phyloP scores from a whole-genome alignment of 2,113 vertebrate genomes.

The Charadrius vociferus region DNA sequence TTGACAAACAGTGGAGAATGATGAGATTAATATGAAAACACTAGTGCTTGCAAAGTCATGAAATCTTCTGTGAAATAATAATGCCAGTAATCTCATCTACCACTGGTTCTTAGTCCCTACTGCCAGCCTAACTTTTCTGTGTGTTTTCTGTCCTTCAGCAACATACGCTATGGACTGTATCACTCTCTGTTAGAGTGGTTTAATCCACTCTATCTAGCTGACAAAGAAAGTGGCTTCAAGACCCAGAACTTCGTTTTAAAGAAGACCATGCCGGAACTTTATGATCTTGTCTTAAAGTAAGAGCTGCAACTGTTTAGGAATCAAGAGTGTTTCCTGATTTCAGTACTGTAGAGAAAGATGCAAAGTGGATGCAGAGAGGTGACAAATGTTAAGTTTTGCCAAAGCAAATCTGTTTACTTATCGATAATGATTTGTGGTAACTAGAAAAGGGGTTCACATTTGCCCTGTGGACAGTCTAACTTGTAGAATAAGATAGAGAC shows the following conservation, averaged over 20 bases:
- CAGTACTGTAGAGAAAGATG: not conserved
- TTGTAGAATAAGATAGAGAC: not conserved
- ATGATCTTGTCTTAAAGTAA: slow-evolving; percentile 90
- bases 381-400: not conserved
- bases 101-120: not conserved
- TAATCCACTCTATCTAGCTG: slow-evolving; percentile 88
- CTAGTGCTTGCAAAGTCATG: not conserved
- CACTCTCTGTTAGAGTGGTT: slow-evolving; percentile 95
- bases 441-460: not conserved
- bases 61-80: not conserved
- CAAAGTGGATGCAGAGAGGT: not conserved
- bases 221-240: slow-evolving; percentile 87
- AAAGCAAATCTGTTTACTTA: not conserved
- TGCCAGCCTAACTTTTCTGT: not conserved
- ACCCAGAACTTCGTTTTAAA: slow-evolving; percentile 84
- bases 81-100: not conserved
- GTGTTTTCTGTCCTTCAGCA: slow-evolving; percentile 74
- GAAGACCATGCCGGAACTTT: slow-evolving; percentile 90
- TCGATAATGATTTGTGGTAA: not conserved
- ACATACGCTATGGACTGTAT: slow-evolving; percentile 89
- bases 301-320: not conserved
- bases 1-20: not conserved
- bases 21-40: not conserved
- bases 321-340: not conserved
- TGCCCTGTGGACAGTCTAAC: not conserved